These are phyloP conservation scores for Pyrrhia umbra DNA, from an alignment of 2,888 invertebrate genomes.

Conservation along the genomic window DNA sequence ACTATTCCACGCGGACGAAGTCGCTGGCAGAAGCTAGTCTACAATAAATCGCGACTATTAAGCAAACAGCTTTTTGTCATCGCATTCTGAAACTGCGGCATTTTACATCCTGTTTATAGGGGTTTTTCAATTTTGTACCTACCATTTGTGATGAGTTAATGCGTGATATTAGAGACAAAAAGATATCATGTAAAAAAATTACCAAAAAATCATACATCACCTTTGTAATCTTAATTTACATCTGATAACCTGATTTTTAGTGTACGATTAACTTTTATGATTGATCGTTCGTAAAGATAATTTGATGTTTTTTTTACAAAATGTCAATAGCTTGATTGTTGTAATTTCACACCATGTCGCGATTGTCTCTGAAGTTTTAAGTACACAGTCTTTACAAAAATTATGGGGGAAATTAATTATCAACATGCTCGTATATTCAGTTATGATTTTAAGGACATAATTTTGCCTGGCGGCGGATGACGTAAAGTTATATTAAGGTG, in stretches of 20 bases:
- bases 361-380: neutral
- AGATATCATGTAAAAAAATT: too few relatives aligned
- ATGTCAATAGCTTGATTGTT: conserved; percentile 12
- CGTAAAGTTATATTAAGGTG: neutral
- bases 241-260: neutral
- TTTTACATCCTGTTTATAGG: too few relatives aligned
- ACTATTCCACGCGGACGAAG: too few relatives aligned
- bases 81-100: too few relatives aligned
- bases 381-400: conserved; percentile 8
- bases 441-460: conserved; percentile 11
- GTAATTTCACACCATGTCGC: conserved; percentile 13
- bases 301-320: neutral
- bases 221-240: neutral
- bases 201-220: neutral
- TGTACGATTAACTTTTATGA: conserved; percentile 21
- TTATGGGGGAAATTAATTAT: conserved; percentile 14
- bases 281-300: neutral
- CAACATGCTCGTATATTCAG: neutral
- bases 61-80: too few relatives aligned
- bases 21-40: too few relatives aligned
- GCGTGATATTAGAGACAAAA: too few relatives aligned
- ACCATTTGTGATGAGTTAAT: too few relatives aligned
- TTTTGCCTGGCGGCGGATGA: neutral
- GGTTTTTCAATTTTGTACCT: too few relatives aligned
- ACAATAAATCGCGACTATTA: too few relatives aligned